These are phyloP conservation scores for Hipparchia semele DNA, from an alignment of 2,888 invertebrate species.

Conservation along the genomic window DNA sequence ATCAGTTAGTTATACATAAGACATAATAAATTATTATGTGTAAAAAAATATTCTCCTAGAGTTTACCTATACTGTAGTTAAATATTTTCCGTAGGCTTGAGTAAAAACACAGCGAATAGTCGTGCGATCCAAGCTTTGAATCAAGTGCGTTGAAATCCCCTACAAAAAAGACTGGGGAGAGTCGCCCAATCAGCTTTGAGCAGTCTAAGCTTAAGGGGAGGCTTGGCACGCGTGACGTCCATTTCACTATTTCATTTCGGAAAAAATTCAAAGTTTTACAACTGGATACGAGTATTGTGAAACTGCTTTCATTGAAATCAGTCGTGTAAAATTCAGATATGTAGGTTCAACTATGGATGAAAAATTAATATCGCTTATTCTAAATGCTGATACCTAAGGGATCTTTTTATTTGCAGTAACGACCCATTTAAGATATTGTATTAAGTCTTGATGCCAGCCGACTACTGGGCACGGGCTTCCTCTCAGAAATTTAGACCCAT, in stretches of 20 bases:
- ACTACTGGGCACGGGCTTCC: too few relatives aligned
- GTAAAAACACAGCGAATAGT: slow-evolving; percentile 38
- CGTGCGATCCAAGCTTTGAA: slow-evolving; percentile 43
- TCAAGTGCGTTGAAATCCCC: slow-evolving; percentile 57
- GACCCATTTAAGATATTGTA: too few relatives aligned
- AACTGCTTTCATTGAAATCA: neutral
- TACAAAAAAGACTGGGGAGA: slow-evolving; percentile 52
- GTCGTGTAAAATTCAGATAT: neutral
- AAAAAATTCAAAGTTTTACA: neutral
- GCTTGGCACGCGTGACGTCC: slow-evolving; percentile 39
- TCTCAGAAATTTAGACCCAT: too few relatives aligned
- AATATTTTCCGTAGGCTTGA: slow-evolving; percentile 26
- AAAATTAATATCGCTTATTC: too few relatives aligned
- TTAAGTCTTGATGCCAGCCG: too few relatives aligned
- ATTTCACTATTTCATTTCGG: slow-evolving; percentile 4
- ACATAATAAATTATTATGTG: too few relatives aligned
- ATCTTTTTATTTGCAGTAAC: too few relatives aligned
- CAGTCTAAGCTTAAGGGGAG: slow-evolving; percentile 51
- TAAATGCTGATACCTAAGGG: too few relatives aligned
- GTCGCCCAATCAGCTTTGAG: slow-evolving; percentile 55
- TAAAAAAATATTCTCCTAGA: too few relatives aligned
- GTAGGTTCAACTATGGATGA: too few relatives aligned
- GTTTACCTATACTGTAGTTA: neutral
- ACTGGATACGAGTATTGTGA: neutral
- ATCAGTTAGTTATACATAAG: too few relatives aligned